Evolutionary conservation across 2,797 vertebrate genomes (phyloP).

Genomic region (Poeciliopsis paucimaculata): DNA sequence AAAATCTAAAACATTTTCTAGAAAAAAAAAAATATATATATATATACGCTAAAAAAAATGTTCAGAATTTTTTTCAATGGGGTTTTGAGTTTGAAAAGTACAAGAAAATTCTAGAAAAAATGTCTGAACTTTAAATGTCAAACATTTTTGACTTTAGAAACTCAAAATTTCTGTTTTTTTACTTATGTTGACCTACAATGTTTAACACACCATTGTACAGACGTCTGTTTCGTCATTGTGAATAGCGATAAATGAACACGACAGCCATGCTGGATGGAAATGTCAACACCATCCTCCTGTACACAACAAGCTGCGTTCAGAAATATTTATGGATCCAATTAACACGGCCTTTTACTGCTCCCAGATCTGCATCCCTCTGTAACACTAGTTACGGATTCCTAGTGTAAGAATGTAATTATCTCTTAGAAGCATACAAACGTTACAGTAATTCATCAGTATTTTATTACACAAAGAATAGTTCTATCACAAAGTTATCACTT

Average conservation of each 20-base stretch:
- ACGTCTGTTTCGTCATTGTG: constrained; percentile 26
- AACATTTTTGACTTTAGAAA: no score
- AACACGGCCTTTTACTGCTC: constrained; percentile 16
- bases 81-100: no score
- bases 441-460: constrained; percentile 76
- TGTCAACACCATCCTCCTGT: constrained; percentile 59
- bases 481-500: constrained; percentile 83
- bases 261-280: constrained; percentile 32
- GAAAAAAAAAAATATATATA: no score
- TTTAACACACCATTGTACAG: no score
- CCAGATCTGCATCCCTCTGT: neutral
- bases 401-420: constrained; percentile 9
- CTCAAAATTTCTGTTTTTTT: no score
- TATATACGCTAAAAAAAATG: no score
- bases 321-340: constrained; percentile 53
- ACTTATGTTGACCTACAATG: no score
- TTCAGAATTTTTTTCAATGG: no score
- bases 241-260: constrained; percentile 32
- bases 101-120: no score
- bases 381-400: neutral
- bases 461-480: constrained; percentile 83
- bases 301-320: constrained; percentile 56
- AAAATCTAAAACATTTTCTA: no score
- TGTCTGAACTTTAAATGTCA: no score
- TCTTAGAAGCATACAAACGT: constrained; percentile 32